Evolutionary conservation across 1,140 invertebrate genomes (phyloP).

Genomic region (Chymomyza costata): DNA sequence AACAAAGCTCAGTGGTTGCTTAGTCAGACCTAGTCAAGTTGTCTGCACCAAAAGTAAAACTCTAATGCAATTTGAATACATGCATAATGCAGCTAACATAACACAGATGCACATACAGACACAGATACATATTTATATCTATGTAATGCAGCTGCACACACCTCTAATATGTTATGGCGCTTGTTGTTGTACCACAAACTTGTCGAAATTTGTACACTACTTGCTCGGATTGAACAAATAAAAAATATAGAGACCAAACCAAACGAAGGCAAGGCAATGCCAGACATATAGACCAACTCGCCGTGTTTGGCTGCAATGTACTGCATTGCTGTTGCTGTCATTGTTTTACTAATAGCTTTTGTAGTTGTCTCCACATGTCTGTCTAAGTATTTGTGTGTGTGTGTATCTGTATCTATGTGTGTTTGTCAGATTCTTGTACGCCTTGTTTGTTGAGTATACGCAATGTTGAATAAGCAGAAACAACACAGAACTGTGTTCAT

Average conservation of each 20-base stretch:
- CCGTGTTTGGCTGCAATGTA: conserved; percentile 54
- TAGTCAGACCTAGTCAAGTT: too few species aligned
- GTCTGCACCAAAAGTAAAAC: too few species aligned
- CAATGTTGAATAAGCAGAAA: too few species aligned
- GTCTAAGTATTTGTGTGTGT: conserved; percentile 11
- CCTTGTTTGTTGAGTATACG: conserved; percentile 62
- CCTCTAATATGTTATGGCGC: conserved; percentile 37
- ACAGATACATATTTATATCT: conserved; percentile 19
- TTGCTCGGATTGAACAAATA: conserved; percentile 18
- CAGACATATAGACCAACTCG: conserved; percentile 29
- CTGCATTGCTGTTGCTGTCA: conserved; percentile 65
- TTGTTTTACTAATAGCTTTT: conserved; percentile 64
- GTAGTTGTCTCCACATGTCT: conserved; percentile 45
- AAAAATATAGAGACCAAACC: conserved; percentile 6
- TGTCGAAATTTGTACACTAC: conserved; percentile 48
- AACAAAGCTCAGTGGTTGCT: too few species aligned
- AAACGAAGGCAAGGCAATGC: conserved; percentile 3
- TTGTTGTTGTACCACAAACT: conserved; percentile 27
- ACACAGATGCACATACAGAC: conserved; percentile 10
- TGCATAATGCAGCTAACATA: conserved; percentile 30
- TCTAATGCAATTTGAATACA: conserved; percentile 41
- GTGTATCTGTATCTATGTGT: conserved; percentile 9
- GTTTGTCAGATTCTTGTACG: conserved; percentile 30
- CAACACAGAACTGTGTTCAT: too few species aligned
- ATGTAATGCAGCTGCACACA: conserved; percentile 29